Conservation (phyloP, 2,888 invertebrate genomes). For the Achlya flavicornis region DNA sequence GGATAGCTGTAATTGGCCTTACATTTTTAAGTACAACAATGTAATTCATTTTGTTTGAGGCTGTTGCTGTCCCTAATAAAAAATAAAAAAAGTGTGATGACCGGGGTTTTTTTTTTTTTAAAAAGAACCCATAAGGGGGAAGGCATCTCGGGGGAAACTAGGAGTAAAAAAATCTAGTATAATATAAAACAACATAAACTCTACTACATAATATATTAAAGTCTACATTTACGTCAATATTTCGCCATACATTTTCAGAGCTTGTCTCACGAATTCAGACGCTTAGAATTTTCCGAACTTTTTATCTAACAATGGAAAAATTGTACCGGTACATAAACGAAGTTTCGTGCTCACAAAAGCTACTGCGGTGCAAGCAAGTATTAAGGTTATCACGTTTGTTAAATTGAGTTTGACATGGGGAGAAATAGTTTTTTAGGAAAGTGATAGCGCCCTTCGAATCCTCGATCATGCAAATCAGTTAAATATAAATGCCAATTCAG, state of each 20-base stretch:
- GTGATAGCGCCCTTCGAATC: neutral
- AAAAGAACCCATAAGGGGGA: too few relatives aligned
- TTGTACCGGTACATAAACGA: neutral
- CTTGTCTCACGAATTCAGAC: neutral
- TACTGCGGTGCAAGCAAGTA: neutral
- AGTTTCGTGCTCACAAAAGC: conserved; percentile 4
- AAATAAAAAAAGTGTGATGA: too few relatives aligned
- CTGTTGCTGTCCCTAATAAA: too few relatives aligned
- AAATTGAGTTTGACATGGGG: neutral
- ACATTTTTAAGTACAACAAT: too few relatives aligned
- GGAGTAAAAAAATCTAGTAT: too few relatives aligned
- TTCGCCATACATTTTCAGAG: neutral
- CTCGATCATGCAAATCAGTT: too few relatives aligned
- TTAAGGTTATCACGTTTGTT: neutral
- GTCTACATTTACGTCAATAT: neutral
- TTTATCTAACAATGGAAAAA: conserved; percentile 1
- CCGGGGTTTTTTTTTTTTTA: too few relatives aligned
- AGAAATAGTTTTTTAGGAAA: neutral
- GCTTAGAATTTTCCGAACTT: neutral
- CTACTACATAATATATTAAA: neutral
- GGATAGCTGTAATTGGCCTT: too few relatives aligned
- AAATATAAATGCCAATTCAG: too few relatives aligned
- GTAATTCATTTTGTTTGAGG: too few relatives aligned
- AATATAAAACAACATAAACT: too few relatives aligned
- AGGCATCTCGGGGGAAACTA: too few relatives aligned